Percentiles rank a stretch among this genome's conserved stretches.
Evolutionary conservation across 2,113 vertebrate genomes (phyloP).

Genomic region (Salminus brasiliensis): DNA sequence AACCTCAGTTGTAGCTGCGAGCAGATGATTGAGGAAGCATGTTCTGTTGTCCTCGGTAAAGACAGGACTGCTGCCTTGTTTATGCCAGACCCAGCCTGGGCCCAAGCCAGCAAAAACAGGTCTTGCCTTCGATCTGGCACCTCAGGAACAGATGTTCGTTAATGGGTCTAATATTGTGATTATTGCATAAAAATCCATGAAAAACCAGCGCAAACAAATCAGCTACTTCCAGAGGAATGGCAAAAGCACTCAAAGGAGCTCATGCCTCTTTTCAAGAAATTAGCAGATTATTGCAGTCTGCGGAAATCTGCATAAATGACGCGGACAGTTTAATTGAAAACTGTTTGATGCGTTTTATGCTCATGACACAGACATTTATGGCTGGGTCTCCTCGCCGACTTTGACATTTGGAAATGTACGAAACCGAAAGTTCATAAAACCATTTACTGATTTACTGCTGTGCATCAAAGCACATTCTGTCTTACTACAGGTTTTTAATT

Average conservation of each 20-base stretch:
- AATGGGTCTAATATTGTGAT: not conserved
- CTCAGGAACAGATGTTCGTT: constrained; percentile 17
- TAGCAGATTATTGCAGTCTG: not conserved
- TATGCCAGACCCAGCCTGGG: not conserved
- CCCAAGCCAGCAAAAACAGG: not conserved
- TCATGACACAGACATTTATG: not conserved
- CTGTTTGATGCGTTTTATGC: not conserved
- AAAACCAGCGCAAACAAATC: not conserved
- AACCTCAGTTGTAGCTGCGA: not conserved
- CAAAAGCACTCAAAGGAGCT: not conserved
- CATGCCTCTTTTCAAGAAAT: not conserved
- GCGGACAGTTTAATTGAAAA: constrained; percentile 6
- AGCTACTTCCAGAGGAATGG: not conserved
- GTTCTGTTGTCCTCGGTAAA: not conserved
- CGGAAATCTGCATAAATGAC: not conserved
- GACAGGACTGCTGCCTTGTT: not conserved
- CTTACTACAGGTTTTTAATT: constrained; percentile 1
- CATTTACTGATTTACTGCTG: constrained; percentile 7
- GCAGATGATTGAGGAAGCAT: not conserved
- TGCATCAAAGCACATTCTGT: not conserved
- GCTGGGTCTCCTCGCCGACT: not conserved
- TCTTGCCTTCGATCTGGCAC: not conserved
- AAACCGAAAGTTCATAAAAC: not conserved
- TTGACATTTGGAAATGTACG: constrained; percentile 6
- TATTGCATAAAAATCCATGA: not conserved